A percentile compares a stretch with the other conserved stretches of the same genome.
These are phyloP conservation scores for Buceros bicornis DNA, from an alignment of 2,797 vertebrate species.

Conservation along the genomic window DNA sequence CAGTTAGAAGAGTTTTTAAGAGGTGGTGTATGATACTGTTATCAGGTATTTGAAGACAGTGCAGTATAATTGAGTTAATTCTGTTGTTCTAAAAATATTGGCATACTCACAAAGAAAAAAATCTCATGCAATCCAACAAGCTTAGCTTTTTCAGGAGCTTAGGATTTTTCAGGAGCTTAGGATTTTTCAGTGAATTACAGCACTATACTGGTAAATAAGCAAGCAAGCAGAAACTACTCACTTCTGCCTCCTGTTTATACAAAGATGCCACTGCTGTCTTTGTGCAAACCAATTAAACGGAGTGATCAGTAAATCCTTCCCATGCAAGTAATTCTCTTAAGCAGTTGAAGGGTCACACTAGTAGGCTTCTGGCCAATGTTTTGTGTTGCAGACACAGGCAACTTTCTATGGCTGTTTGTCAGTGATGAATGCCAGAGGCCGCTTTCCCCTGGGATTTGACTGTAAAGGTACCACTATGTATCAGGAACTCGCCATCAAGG, in stretches of 20 bases:
- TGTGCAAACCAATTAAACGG: background rate
- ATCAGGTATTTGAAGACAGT: background rate
- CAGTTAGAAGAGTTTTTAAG: background rate
- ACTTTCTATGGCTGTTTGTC: background rate
- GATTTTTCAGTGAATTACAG: background rate
- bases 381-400: background rate
- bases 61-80: background rate
- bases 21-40: background rate
- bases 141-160: background rate
- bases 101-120: background rate
- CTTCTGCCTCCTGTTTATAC: background rate
- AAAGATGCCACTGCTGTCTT: background rate
- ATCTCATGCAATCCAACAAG: background rate
- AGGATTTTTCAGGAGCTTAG: background rate
- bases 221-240: background rate
- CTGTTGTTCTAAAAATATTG: background rate
- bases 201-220: background rate
- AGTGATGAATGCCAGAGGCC: background rate
- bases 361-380: background rate
- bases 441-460: background rate
- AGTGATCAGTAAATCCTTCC: conserved; percentile 9
- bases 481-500: background rate
- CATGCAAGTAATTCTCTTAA: background rate
- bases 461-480: background rate
- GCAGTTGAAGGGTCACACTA: background rate